A percentile compares a stretch with the other conserved stretches of the same genome.
Evolutionary conservation across 1,140 invertebrate genomes (phyloP).

Genomic region (Drosophila sucinea): DNA sequence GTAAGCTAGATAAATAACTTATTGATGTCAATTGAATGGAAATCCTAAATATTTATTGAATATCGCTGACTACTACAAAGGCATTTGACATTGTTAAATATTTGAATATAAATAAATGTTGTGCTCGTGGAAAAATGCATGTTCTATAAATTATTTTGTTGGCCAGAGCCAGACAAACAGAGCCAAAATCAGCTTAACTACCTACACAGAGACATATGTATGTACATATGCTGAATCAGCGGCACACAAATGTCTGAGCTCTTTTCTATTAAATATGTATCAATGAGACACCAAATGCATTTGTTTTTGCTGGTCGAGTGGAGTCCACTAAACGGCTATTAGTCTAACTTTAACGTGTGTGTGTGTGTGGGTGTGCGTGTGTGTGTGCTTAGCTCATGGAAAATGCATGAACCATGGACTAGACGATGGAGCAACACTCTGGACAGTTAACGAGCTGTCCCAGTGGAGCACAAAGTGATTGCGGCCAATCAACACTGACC

Average conservation of each 20-base stretch:
- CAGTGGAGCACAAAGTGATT: slow-evolving; percentile 68
- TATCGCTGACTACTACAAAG: too few species aligned
- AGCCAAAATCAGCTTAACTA: slow-evolving; percentile 51
- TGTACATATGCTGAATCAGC: slow-evolving; percentile 4
- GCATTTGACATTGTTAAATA: background rate
- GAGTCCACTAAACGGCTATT: slow-evolving; percentile 75
- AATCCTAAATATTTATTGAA: too few species aligned
- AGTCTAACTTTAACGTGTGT: slow-evolving; percentile 45
- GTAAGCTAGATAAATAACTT: too few species aligned
- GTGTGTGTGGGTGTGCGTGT: slow-evolving; percentile 32
- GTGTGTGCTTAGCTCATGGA: slow-evolving; percentile 55
- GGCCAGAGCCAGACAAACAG: slow-evolving; percentile 26
- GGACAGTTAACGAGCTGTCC: slow-evolving; percentile 71
- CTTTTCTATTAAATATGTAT: slow-evolving; percentile 56
- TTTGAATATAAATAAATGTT: background rate
- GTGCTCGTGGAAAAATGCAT: slow-evolving; percentile 40
- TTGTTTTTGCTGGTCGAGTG: slow-evolving; percentile 43
- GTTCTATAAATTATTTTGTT: slow-evolving; percentile 47
- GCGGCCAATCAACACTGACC: slow-evolving; percentile 70
- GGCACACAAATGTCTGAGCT: slow-evolving; percentile 41
- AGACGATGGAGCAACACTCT: slow-evolving; percentile 58
- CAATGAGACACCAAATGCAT: slow-evolving; percentile 33
- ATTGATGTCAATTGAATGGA: too few species aligned
- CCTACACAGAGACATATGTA: slow-evolving; percentile 1
- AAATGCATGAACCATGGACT: slow-evolving; percentile 69